Percentiles rank a stretch among this genome's conserved stretches.
These are phyloP conservation scores for Coremacera marginata DNA, from an alignment of 2,888 invertebrate genomes.

Conservation along the genomic window DNA sequence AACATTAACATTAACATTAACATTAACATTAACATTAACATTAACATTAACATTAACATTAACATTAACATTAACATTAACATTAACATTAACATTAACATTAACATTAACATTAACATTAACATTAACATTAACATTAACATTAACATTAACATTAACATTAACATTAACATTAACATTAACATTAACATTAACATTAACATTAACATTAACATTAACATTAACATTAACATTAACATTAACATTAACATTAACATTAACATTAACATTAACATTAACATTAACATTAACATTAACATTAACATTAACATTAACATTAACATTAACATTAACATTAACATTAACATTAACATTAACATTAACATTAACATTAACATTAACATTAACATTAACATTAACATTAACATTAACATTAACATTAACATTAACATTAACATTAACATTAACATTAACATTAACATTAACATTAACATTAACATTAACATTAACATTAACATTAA, in stretches of 20 bases:
- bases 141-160: slow-evolving; percentile 9
- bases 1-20: slow-evolving; percentile 5
- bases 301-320: too few species aligned
- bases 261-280: background rate
- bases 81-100: slow-evolving; percentile 9
- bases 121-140: slow-evolving; percentile 9
- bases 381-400: too few species aligned
- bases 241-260: slow-evolving; percentile 9
- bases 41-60: slow-evolving; percentile 9
- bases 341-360: background rate
- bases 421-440: slow-evolving; percentile 1
- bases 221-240: slow-evolving; percentile 4
- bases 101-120: slow-evolving; percentile 9
- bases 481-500: background rate
- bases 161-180: slow-evolving; percentile 9
- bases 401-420: background rate
- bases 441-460: slow-evolving; percentile 1
- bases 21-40: slow-evolving; percentile 9
- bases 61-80: slow-evolving; percentile 1
- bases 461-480: background rate
- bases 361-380: background rate
- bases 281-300: too few species aligned
- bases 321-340: background rate
- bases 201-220: background rate
- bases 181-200: background rate